Percentiles rank a stretch among this genome's conserved stretches.
phyloP scores from a whole-genome alignment of 92 coral and sea anemone species.

The Heteractis magnifica region DNA sequence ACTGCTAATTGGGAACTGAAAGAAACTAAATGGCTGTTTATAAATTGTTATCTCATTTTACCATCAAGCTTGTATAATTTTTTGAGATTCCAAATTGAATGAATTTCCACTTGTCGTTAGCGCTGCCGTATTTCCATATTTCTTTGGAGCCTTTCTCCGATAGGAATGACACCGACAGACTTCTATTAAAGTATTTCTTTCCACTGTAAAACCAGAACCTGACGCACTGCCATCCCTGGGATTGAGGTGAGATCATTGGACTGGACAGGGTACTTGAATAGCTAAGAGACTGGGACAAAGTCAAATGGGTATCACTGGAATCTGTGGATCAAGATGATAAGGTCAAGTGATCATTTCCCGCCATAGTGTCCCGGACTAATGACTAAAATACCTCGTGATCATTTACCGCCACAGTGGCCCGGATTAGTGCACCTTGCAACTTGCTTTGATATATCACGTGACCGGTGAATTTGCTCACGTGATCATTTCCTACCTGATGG shows the following conservation, averaged over 20 bases:
- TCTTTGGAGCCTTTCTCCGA: not conserved
- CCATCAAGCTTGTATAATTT: not conserved
- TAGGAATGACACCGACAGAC: not conserved
- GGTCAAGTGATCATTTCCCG: not conserved
- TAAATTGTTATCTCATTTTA: not conserved
- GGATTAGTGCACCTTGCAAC: no score
- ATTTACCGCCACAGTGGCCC: no score
- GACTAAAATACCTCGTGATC: no score
- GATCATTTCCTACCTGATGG: no score
- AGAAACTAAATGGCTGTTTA: no score
- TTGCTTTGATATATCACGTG: no score
- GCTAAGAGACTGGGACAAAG: conserved; percentile 27
- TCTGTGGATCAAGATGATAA: not conserved
- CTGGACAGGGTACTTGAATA: conserved; percentile 4
- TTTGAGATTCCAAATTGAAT: not conserved
- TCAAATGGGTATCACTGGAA: conserved; percentile 1
- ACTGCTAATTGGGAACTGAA: no score
- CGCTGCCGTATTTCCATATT: conserved; percentile 4
- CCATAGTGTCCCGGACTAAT: not conserved
- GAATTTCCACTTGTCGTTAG: conserved; percentile 16
- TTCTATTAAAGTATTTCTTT: conserved; percentile 4
- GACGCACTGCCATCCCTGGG: conserved; percentile 35
- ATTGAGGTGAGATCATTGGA: conserved; percentile 7
- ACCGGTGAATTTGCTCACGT: no score
- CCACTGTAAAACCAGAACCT: conserved; percentile 22